Evolutionary conservation across 2,797 vertebrate genomes (phyloP).

Genomic region (Aldrovandia affinis): DNA sequence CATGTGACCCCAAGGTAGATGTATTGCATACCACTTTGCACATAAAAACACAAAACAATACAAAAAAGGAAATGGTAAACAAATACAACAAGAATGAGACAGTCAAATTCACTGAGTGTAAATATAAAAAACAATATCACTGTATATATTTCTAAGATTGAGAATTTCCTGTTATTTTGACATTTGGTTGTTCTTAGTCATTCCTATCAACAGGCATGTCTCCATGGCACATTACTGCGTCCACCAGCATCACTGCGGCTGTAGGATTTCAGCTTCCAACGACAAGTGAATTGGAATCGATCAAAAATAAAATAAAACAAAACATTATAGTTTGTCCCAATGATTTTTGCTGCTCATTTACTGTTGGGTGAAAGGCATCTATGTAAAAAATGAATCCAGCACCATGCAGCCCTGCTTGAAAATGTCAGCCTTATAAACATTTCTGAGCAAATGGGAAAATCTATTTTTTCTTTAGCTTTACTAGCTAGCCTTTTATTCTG

Average conservation of each 20-base stretch:
- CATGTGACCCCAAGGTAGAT: too few relatives aligned
- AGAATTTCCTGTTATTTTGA: too few relatives aligned
- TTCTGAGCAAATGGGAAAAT: conserved; percentile 77
- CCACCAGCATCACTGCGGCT: background rate
- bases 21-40: too few relatives aligned
- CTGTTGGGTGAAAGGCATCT: conserved; percentile 57
- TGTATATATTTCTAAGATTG: too few relatives aligned
- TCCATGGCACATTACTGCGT: background rate
- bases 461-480: conserved; percentile 78
- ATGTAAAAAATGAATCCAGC: conserved; percentile 52
- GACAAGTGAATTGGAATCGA: background rate
- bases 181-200: background rate
- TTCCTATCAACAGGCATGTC: background rate
- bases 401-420: conserved; percentile 41
- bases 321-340: background rate
- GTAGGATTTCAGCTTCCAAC: background rate
- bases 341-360: conserved; percentile 6
- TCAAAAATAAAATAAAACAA: background rate
- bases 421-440: conserved; percentile 73
- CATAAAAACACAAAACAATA: too few relatives aligned
- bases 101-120: too few relatives aligned
- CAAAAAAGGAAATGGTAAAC: too few relatives aligned
- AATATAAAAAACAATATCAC: too few relatives aligned
- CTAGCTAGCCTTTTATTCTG: conserved; percentile 76
- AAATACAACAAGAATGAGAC: too few relatives aligned